Percentiles rank a stretch among this genome's conserved stretches.
phyloP scores from a whole-genome alignment of 2,888 invertebrate genomes.

The Nipponacmea schrenckii region DNA sequence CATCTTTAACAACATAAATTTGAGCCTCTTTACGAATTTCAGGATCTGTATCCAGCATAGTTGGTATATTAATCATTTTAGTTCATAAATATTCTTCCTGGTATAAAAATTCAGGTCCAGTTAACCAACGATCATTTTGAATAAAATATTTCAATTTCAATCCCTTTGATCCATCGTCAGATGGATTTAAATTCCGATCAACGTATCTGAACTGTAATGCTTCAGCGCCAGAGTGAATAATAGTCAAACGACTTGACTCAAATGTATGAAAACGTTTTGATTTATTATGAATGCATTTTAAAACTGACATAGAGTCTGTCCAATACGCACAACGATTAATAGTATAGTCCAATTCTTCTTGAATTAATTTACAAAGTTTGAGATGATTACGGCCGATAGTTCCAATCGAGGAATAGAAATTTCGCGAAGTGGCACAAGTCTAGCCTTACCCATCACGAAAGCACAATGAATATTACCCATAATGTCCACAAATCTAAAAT shows the following conservation, averaged over 20 bases:
- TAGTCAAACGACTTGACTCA: neutral
- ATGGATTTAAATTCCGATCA: neutral
- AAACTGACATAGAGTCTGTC: constrained; percentile 5
- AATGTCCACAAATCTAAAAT: too few relatives aligned
- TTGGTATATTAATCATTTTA: neutral
- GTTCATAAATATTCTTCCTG: neutral
- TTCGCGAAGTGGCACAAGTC: neutral
- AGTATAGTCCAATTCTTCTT: constrained; percentile 3
- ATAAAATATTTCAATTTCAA: neutral
- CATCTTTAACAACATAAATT: neutral
- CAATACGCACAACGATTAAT: neutral
- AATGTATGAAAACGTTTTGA: constrained; percentile 5
- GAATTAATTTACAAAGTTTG: neutral
- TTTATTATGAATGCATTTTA: neutral
- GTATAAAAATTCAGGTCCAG: constrained; percentile 1
- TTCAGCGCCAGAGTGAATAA: neutral
- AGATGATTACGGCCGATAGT: neutral
- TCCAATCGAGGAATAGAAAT: neutral
- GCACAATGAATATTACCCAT: neutral
- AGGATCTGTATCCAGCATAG: neutral
- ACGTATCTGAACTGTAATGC: constrained; percentile 1
- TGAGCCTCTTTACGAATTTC: neutral
- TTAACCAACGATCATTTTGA: constrained; percentile 2
- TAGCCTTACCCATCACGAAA: neutral
- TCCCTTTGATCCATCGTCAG: constrained; percentile 3